Evolutionary conservation across 2,113 vertebrate species (phyloP), one percentile per base, ranked within the genome.

Genomic region (Patagioenas fasciata): DNA sequence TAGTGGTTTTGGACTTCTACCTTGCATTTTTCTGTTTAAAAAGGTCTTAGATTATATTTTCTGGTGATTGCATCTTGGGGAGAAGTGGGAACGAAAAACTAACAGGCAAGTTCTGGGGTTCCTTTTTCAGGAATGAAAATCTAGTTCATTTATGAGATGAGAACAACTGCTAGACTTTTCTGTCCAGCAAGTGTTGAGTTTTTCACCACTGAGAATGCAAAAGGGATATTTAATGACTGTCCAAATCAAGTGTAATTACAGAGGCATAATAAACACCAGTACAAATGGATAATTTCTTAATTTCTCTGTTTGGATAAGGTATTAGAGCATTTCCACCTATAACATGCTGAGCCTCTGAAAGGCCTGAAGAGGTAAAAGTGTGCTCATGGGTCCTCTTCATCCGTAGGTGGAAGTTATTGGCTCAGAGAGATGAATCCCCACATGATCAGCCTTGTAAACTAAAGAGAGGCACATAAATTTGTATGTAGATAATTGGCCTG

Each of bases 21-120:
- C 88, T 96, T 74, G 69, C 56, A 44, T 78, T 96, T 95, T 90
- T 85, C 51, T 72, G 31, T 81, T 89, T 87, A 29, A 53, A 94
- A 96, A 92, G 44, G 69, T 61, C 73, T 75, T 42, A 79, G 25
- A 8, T 81, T 75, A 42, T n/a, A 21, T 75, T 95, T 94, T 70
- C 57, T 92, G 69, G 48, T 56, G 85, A 64, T 38, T 65, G 69
- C 21, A 48, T 48, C 57, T 51, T 71, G 51, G 18, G 51, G 38
- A 84, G 20, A 25, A 64, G 47, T 24, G 34, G 24, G 42, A 83
- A 77, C 16, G 14, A 40, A 80, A 92, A 85, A 25, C 31, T n/a
- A 71, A 38, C 36, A 80, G 75, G 58, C 9, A 56, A 78, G 47
- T 83, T 65, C 72, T 71, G 56, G 38, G 53, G 44, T 53, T 72